A percentile compares a stretch with the other conserved stretches of the same genome.
Conservation (phyloP, 2,888 invertebrate species). For the Agrenia bidenticulata region DNA sequence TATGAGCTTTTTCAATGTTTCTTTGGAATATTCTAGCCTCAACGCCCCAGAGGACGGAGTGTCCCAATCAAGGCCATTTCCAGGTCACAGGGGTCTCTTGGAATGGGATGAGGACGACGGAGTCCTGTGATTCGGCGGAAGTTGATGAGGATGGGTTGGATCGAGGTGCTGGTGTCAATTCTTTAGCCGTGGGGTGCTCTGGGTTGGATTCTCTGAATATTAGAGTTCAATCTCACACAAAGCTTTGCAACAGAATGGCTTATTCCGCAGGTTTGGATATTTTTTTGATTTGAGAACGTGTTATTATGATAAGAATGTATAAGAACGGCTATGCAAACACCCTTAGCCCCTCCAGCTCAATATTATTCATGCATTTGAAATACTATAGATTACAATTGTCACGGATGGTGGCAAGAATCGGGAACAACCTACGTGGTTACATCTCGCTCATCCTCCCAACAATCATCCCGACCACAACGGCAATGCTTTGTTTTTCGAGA, state of each 20-base stretch:
- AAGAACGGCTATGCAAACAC: too few species aligned
- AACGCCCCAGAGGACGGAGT: conserved; percentile 77
- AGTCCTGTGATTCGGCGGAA: neutral
- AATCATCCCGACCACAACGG: conserved; percentile 30
- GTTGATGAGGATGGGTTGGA: neutral
- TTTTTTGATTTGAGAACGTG: too few species aligned
- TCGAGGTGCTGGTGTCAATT: conserved; percentile 1
- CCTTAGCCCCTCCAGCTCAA: too few species aligned
- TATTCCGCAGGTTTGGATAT: too few species aligned
- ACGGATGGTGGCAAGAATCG: conserved; percentile 50
- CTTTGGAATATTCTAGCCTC: conserved; percentile 64
- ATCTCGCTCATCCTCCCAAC: conserved; percentile 28
- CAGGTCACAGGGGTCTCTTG: conserved; percentile 21
- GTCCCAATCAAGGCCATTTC: conserved; percentile 78
- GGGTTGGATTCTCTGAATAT: conserved; percentile 43
- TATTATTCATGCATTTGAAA: too few species aligned
- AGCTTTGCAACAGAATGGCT: too few species aligned
- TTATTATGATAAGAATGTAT: too few species aligned
- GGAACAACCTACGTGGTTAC: conserved; percentile 47
- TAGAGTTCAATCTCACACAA: neutral
- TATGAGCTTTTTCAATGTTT: too few species aligned
- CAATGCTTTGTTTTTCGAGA: conserved; percentile 48
- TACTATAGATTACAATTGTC: conserved; percentile 44
- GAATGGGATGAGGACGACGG: conserved; percentile 12
- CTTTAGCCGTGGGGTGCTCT: conserved; percentile 44